Evolutionary conservation across 2,113 vertebrate species (phyloP).

Genomic region (Anhinga anhinga): DNA sequence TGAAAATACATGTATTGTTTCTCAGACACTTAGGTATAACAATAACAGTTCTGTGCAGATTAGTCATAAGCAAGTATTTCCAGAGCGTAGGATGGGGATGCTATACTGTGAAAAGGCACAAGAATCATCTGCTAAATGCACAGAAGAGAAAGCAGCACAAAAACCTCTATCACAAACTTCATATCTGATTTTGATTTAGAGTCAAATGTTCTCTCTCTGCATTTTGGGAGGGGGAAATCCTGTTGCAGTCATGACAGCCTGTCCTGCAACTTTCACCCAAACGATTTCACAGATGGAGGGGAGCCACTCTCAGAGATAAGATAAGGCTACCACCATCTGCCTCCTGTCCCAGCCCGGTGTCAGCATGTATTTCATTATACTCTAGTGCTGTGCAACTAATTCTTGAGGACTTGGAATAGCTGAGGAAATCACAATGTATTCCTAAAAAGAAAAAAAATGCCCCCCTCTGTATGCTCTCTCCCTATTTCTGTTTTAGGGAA

Average conservation of each 20-base stretch:
- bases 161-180: neutral
- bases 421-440: neutral
- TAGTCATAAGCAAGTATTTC: neutral
- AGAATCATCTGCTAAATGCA: neutral
- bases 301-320: neutral
- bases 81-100: neutral
- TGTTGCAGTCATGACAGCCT: neutral
- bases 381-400: neutral
- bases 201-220: neutral
- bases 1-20: neutral
- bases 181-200: neutral
- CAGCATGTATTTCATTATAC: neutral
- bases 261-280: neutral
- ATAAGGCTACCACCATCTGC: neutral
- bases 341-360: neutral
- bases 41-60: neutral
- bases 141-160: neutral
- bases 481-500: neutral
- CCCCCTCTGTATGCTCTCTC: neutral
- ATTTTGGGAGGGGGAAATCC: neutral
- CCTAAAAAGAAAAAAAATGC: neutral
- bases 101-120: neutral
- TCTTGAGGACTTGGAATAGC: neutral
- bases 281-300: fast-evolving
- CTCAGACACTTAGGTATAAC: neutral